phyloP scores from a whole-genome alignment of 1,140 invertebrate species.

The Heliconius melpomene region DNA sequence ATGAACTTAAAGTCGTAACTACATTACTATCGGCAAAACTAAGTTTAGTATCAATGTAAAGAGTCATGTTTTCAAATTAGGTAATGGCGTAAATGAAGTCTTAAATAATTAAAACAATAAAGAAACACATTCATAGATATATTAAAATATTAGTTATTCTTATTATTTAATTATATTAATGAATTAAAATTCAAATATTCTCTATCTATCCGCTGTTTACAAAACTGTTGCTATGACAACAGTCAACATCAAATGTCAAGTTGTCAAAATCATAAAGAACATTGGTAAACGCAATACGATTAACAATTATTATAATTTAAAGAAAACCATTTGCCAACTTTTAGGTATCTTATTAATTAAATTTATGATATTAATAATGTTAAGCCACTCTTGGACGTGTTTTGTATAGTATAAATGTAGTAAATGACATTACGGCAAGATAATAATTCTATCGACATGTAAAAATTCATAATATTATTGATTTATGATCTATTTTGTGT shows the following conservation, averaged over 20 bases:
- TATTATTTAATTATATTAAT: not conserved
- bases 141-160: slow-evolving; percentile 3
- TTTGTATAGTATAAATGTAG: too few relatives aligned
- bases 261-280: not conserved
- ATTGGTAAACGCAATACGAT: not conserved
- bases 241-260: not conserved
- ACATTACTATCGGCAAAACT: slow-evolving; percentile 85
- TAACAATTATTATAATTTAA: too few relatives aligned
- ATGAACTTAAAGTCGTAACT: slow-evolving; percentile 88
- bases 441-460: too few relatives aligned
- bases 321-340: too few relatives aligned
- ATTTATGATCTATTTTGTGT: too few relatives aligned
- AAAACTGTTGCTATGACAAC: slow-evolving; percentile 7
- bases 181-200: not conserved
- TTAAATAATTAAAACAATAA: not conserved
- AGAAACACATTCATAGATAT: not conserved
- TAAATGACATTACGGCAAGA: too few relatives aligned
- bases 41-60: slow-evolving; percentile 89
- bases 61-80: slow-evolving; percentile 82
- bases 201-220: not conserved
- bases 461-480: too few relatives aligned
- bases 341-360: too few relatives aligned
- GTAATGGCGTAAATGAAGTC: not conserved
- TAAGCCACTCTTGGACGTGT: too few relatives aligned
- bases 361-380: too few relatives aligned